phyloP scores from a whole-genome alignment of 2,888 invertebrate species.

The Uloborus plumipes region DNA sequence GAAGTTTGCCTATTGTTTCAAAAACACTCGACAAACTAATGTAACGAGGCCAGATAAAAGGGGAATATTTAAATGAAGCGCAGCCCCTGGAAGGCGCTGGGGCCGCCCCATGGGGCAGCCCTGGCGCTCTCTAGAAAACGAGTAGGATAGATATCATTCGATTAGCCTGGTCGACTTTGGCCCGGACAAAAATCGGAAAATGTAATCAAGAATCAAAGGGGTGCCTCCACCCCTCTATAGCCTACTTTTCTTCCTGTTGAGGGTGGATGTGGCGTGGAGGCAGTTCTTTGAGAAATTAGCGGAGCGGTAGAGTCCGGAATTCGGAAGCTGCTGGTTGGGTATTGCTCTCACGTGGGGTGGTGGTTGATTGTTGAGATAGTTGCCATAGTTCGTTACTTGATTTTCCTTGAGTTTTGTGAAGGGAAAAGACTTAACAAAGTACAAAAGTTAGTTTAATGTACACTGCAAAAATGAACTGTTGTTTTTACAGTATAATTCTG shows the following conservation, averaged over 20 bases:
- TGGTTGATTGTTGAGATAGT: too few species aligned
- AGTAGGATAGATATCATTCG: constrained; percentile 60
- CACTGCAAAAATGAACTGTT: too few species aligned
- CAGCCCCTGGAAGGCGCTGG: constrained; percentile 17
- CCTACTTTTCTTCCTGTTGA: background rate
- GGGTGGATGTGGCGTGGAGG: background rate
- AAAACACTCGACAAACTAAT: constrained; percentile 59
- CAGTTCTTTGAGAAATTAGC: background rate
- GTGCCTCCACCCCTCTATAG: constrained; percentile 6
- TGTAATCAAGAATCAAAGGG: constrained; percentile 58
- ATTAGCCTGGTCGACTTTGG: constrained; percentile 45
- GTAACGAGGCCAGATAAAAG: constrained; percentile 47
- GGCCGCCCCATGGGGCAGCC: constrained; percentile 20
- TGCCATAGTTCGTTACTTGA: too few species aligned
- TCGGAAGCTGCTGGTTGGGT: too few species aligned
- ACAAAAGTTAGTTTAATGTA: too few species aligned
- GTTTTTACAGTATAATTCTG: too few species aligned
- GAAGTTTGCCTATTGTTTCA: constrained; percentile 36
- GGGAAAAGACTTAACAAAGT: too few species aligned
- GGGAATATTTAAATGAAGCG: constrained; percentile 58
- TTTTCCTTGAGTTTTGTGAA: too few species aligned
- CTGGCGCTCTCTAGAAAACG: constrained; percentile 47
- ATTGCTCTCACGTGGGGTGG: too few species aligned
- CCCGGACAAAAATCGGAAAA: constrained; percentile 60
- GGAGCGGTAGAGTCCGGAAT: too few species aligned